Conservation (phyloP, 2,888 invertebrate species). For the Lochmaea capreae region DNA sequence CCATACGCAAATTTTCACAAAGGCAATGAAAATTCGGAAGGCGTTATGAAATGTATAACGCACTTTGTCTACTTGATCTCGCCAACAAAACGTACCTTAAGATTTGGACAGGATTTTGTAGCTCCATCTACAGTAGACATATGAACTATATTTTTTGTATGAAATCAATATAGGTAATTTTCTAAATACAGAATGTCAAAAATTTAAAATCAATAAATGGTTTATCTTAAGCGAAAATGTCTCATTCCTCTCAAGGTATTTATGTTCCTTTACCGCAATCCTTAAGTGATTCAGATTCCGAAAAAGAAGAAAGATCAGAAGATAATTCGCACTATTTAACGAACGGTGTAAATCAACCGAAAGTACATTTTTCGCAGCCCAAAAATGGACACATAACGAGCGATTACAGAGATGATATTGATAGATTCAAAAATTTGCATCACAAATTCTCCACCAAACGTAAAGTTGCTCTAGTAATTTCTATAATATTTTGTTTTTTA, state of each 20-base stretch:
- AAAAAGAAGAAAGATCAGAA: constrained; percentile 72
- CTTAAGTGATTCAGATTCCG: constrained; percentile 80
- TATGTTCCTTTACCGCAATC: constrained; percentile 84
- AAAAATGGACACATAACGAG: constrained; percentile 52
- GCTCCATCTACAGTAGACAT: constrained; percentile 11
- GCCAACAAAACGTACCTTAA: background rate
- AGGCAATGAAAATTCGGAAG: background rate
- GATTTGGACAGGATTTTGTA: background rate
- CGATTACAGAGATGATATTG: constrained; percentile 50
- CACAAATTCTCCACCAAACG: constrained; percentile 74
- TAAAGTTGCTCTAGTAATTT: constrained; percentile 76
- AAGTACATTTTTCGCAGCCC: constrained; percentile 43
- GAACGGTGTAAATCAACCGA: constrained; percentile 47
- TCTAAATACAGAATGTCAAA: background rate
- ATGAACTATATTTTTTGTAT: background rate
- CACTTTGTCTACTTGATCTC: background rate
- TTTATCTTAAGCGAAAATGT: constrained; percentile 48
- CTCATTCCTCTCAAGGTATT: constrained; percentile 67
- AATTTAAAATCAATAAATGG: constrained; percentile 19
- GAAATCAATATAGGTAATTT: constrained; percentile 4
- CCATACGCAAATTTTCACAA: too few species aligned
- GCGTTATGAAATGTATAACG: background rate
- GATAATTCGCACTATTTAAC: constrained; percentile 50
- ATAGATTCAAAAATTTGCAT: constrained; percentile 52
- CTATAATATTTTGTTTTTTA: constrained; percentile 77